Evolutionary conservation across 1,140 invertebrate genomes (phyloP), one percentile per base, ranked within the genome.

Genomic region (Hycleus cichorii): DNA sequence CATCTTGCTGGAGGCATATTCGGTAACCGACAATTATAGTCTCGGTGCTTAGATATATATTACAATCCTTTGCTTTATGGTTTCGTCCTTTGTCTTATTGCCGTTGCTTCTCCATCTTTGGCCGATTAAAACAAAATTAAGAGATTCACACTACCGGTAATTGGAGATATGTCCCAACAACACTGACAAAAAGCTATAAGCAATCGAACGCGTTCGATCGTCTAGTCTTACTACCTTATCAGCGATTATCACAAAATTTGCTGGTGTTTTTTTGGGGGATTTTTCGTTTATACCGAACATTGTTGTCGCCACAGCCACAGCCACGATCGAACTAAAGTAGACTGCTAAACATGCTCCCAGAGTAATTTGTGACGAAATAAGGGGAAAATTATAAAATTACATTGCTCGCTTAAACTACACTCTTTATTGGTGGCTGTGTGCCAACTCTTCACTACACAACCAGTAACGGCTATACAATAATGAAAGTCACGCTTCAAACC

Each of bases 301-400:
- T 70, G 66, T 69, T 65, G 62, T 64, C 66, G 57, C 61, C 47
- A 49, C 57, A 58, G 63, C 63, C 54, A 42, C 40, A 42, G 70
- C 59, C 63, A 59, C 64, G 68, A 67, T 65, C 61, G 49, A 69
- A 73, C 71, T 73, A 73, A 73, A 69, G 69, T 68, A 69, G 64
- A 45, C 70, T 66, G 70, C 62, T 68, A 68, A 70, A 68, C 72
- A 70, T 71, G 69, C 65, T 71, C 59, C 66, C 66, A 69, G 66
- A 60, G 72, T 72, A 73, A 73, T 74, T 74, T 72, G 72, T 72
- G 72, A 73, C 72, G 72, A 74, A 74, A 74, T 74, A 69, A 73
- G 71, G 72, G 71, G 71, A 74, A 74, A 74, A 74, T 74, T 74
- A 74, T 74, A 72, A 74, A 73, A 74, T 74, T 74, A 74, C 70